Percentiles rank a stretch among this genome's conserved stretches.
phyloP scores from a whole-genome alignment of 1,140 invertebrate genomes.

The Bombus picipes region DNA sequence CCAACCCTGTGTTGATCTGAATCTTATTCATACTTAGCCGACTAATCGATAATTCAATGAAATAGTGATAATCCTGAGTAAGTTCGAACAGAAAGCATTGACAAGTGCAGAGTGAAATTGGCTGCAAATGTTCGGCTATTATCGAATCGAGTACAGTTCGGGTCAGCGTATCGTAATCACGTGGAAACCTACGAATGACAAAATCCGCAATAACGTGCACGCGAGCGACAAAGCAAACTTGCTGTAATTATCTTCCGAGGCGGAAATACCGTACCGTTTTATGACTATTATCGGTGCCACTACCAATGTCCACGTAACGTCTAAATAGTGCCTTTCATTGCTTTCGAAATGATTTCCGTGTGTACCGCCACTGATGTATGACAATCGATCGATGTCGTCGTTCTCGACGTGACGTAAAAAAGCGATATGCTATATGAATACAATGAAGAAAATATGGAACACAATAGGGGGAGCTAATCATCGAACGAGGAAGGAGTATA shows the following conservation, averaged over 20 bases:
- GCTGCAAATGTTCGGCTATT: not conserved
- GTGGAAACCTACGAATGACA: not conserved
- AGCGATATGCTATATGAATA: not conserved
- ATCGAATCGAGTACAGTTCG: not conserved
- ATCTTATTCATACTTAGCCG: not conserved
- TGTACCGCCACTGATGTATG: slow-evolving; percentile 24
- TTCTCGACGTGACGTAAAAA: slow-evolving; percentile 11
- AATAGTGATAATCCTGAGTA: not conserved
- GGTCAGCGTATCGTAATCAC: not conserved
- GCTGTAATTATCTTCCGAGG: not conserved
- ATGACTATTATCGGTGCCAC: slow-evolving; percentile 43
- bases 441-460: not conserved
- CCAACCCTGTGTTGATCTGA: not conserved
- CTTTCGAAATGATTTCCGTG: slow-evolving; percentile 57
- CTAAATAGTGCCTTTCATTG: slow-evolving; percentile 68
- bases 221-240: slow-evolving; percentile 10
- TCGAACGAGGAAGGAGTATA: not conserved
- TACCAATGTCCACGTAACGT: slow-evolving; percentile 29
- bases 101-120: not conserved
- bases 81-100: not conserved
- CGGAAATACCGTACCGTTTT: slow-evolving; percentile 25
- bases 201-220: slow-evolving; percentile 1
- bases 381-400: slow-evolving; percentile 51
- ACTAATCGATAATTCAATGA: not conserved
- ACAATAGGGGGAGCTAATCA: not conserved